Base-by-base conservation (phyloP, 2,888 invertebrate species). In the Acleris laterana region DNA sequence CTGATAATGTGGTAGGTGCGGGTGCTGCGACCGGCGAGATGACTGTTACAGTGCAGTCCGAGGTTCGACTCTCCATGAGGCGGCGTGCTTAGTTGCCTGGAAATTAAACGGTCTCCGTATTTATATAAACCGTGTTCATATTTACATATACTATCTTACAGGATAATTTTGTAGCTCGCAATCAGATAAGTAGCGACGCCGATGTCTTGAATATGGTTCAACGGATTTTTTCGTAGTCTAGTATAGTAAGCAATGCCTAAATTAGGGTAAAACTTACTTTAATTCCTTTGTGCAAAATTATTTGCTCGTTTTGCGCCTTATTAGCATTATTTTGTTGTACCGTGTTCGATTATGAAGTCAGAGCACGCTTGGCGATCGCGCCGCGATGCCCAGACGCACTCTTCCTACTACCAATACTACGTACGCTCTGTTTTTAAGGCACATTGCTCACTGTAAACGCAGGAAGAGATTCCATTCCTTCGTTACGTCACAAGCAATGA, bases 1-100 rank as follows among this genome's bases (percentile, higher is more conserved):
- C 82, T 85, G 89, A 89, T 90, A 88, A 82, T 86, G 80, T 78
- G 79, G 72, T 80, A 77, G 83, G 78, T 83, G 62, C 25, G 25
- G 44, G 42, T 38, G 55, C 38, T 38, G 38, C 38, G 38, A 38
- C 44, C 46, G 50, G 44, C 48, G 52, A 59, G 51, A 63, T n/a
- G 48, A 25, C 51, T 22, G 52, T 44, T 22, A 42, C 46, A 20
- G 44, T 32, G 48, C 44, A 25, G 55, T 22, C 60, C 42, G 56
- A 17, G 55, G 17, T 56, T 55, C 16, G 42, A 55, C 55, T 50
- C 55, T 65, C 19, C 44, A 44, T 42, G 60, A 65, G 60, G 50
- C 16, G 55, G 60, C 32, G 17, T 44, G 20, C 60, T 42, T 44
- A 55, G 42, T 20, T 28, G 46, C 46, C 44, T 50, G 28, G 44